Conservation (phyloP, 1,140 invertebrate genomes). For the Drosophila lacertosa region DNA sequence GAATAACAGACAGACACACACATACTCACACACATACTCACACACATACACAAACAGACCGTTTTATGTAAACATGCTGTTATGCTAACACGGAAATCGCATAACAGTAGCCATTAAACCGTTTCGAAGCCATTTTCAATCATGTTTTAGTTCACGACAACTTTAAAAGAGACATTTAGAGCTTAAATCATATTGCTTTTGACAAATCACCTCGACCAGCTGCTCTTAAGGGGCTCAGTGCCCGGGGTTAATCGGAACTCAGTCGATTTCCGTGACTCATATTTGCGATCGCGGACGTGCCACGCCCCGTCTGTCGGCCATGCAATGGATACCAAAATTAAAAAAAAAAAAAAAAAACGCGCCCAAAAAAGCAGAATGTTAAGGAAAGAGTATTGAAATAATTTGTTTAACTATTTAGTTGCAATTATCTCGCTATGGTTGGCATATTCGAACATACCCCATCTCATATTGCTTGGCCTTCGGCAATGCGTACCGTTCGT, state of each 20-base stretch:
- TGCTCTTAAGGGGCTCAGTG: slow-evolving; percentile 82
- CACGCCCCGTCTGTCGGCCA: slow-evolving; percentile 21
- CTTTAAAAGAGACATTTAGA: slow-evolving; percentile 16
- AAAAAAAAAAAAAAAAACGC: slow-evolving; percentile 45
- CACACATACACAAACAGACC: slow-evolving; percentile 47
- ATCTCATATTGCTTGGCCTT: slow-evolving; percentile 58
- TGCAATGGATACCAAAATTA: slow-evolving; percentile 57
- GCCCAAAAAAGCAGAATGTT: slow-evolving; percentile 37
- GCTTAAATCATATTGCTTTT: slow-evolving; percentile 58
- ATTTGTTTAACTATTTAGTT: slow-evolving; percentile 42
- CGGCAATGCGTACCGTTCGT: slow-evolving; percentile 26
- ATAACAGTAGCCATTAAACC: slow-evolving; percentile 58
- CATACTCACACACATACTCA: not conserved
- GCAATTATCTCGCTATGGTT: slow-evolving; percentile 46
- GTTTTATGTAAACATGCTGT: slow-evolving; percentile 49
- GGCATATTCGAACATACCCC: slow-evolving; percentile 17
- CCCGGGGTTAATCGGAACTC: slow-evolving; percentile 67
- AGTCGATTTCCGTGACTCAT: slow-evolving; percentile 72
- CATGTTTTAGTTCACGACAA: slow-evolving; percentile 21
- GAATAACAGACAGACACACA: not conserved
- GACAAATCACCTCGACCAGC: slow-evolving; percentile 71
- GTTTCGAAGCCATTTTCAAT: not conserved
- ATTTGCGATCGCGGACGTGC: slow-evolving; percentile 35
- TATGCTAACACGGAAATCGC: slow-evolving; percentile 72
- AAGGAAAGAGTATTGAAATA: not conserved